phyloP scores from a whole-genome alignment of 1,140 invertebrate genomes.

The Octopus sinensis region DNA sequence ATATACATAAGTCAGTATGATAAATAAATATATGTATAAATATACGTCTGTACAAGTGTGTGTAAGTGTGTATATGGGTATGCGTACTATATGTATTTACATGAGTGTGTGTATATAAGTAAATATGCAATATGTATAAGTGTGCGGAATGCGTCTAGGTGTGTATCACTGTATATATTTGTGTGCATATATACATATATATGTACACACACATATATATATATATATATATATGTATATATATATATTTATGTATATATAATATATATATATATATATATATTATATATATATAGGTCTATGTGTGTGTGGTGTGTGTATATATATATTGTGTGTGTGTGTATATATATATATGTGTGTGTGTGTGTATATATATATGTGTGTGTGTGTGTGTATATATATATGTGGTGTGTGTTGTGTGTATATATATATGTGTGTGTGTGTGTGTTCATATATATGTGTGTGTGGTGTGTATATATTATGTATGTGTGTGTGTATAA shows the following conservation, averaged over 20 bases:
- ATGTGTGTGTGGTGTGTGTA: too few relatives aligned
- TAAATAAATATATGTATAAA: background rate
- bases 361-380: too few relatives aligned
- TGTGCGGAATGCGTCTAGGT: background rate
- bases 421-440: too few relatives aligned
- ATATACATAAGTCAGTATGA: background rate
- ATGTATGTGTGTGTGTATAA: too few relatives aligned
- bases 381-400: too few relatives aligned
- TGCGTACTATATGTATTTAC: background rate
- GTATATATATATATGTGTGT: too few relatives aligned
- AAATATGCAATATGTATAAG: too few relatives aligned
- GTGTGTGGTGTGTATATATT: too few relatives aligned
- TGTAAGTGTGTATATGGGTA: background rate
- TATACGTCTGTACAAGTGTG: background rate
- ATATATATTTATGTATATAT: background rate
- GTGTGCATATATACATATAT: background rate
- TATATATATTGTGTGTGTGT: too few relatives aligned
- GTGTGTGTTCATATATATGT: too few relatives aligned
- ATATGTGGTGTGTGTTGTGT: too few relatives aligned
- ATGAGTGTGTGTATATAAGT: background rate
- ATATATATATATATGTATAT: background rate
- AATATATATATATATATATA: conserved; percentile 2
- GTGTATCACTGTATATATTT: background rate
- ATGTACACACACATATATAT: background rate
- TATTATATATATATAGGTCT: background rate